These are phyloP conservation scores for Chiroxiphia lanceolata DNA, from an alignment of 2,797 vertebrate species.

Conservation along the genomic window DNA sequence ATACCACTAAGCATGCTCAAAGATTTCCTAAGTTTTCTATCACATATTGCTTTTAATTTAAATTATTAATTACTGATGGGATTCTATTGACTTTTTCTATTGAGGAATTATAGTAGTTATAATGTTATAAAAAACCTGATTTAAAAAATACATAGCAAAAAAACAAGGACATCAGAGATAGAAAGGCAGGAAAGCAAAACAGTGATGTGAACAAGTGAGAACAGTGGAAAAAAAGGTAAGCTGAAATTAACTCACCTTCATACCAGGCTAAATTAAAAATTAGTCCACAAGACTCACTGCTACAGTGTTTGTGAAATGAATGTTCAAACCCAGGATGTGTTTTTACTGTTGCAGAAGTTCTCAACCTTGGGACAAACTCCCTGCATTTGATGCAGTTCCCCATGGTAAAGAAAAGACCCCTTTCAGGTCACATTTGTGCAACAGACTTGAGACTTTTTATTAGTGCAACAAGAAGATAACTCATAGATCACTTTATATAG, in stretches of 20 bases:
- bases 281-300: neutral
- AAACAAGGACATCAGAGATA: neutral
- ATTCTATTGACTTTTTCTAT: neutral
- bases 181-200: neutral
- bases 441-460: neutral
- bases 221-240: neutral
- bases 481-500: neutral
- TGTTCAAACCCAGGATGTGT: fast-evolving
- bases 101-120: neutral
- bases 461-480: neutral
- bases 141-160: neutral
- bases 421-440: neutral
- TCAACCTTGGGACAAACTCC: neutral
- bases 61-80: neutral
- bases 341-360: neutral
- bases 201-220: neutral
- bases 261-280: neutral
- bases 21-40: neutral
- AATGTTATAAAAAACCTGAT: neutral
- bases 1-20: neutral
- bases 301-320: neutral
- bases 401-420: neutral
- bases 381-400: neutral
- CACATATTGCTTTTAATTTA: neutral
- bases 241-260: neutral